Percentiles rank a stretch among this genome's conserved stretches.
Conservation (phyloP, 2,888 invertebrate genomes). For the Mystacides longicornis region DNA sequence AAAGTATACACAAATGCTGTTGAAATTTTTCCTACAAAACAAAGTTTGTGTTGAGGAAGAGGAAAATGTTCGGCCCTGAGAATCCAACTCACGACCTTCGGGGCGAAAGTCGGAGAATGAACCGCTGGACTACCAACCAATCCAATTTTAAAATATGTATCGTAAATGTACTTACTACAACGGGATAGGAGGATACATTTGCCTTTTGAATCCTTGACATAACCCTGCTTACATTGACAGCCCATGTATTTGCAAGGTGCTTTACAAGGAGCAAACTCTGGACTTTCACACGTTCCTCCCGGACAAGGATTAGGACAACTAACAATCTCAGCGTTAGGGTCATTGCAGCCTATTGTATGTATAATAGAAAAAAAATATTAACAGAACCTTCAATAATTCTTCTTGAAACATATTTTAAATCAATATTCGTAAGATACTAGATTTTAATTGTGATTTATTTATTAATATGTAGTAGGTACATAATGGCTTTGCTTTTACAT, state of each 20-base stretch:
- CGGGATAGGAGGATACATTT: conserved; percentile 29
- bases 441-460: background rate
- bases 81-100: no score
- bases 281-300: conserved; percentile 14
- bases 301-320: conserved; percentile 18
- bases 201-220: conserved; percentile 30
- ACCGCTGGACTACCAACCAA: no score
- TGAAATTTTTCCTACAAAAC: no score
- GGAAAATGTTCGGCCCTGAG: no score
- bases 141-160: no score
- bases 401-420: background rate
- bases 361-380: background rate
- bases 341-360: conserved; percentile 15
- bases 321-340: conserved; percentile 17
- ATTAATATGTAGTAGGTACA: background rate
- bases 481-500: no score
- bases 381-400: background rate
- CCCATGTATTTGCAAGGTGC: conserved; percentile 15
- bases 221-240: conserved; percentile 31
- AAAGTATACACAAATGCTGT: no score
- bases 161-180: conserved; percentile 30
- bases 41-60: no score
- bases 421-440: background rate
- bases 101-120: no score
- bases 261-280: conserved; percentile 14